A percentile compares a stretch with the other conserved stretches of the same genome.
Evolutionary conservation across 1,140 invertebrate species (phyloP).

Genomic region (Brevipalpus yothersi): DNA sequence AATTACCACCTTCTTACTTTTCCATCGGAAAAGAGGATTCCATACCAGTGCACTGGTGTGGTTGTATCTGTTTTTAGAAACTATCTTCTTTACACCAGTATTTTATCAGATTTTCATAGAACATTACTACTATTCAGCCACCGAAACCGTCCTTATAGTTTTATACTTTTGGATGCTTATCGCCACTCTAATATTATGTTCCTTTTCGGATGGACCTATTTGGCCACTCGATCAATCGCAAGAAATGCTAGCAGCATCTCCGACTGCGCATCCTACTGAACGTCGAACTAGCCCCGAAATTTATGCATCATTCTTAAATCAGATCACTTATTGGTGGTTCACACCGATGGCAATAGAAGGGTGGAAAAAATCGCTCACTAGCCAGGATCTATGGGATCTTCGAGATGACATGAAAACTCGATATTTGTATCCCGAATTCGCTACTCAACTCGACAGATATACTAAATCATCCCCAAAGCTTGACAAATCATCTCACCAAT

Average conservation of each 20-base stretch:
- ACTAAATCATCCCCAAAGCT: not conserved
- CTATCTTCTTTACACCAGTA: not conserved
- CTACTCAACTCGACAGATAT: constrained; percentile 40
- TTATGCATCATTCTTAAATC: constrained; percentile 54
- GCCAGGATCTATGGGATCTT: constrained; percentile 5
- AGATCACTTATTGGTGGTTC: constrained; percentile 76
- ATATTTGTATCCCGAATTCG: not conserved
- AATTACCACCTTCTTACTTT: not conserved
- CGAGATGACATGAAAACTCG: constrained; percentile 40
- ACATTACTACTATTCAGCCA: not conserved
- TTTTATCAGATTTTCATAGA: not conserved
- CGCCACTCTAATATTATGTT: not conserved
- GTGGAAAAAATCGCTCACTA: constrained; percentile 1
- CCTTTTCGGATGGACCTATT: constrained; percentile 17
- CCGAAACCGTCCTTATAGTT: not conserved
- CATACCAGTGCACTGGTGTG: not conserved
- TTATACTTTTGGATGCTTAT: not conserved
- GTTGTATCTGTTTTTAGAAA: not conserved
- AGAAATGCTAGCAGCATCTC: not conserved
- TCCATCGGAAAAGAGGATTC: not conserved
- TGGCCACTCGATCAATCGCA: not conserved
- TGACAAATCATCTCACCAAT: not conserved
- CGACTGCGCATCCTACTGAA: not conserved
- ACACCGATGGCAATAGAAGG: constrained; percentile 23
- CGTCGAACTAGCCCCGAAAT: not conserved